Base-by-base conservation (phyloP, 2,797 vertebrate species). In the Megalops cyprinoides region DNA sequence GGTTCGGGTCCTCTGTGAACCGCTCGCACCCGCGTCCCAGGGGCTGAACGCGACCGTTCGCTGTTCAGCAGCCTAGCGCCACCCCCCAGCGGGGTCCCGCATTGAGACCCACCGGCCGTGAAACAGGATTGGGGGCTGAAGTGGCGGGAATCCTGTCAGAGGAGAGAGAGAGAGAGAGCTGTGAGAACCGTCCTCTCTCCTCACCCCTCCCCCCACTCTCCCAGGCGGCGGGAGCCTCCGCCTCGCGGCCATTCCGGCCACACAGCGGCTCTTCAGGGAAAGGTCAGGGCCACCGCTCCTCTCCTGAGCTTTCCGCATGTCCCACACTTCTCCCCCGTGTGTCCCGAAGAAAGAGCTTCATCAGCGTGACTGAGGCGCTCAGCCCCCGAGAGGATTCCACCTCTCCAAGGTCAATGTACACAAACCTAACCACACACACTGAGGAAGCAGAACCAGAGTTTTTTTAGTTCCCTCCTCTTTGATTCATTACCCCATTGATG, bases 61-160 rank as follows among this genome's bases (percentile, higher is more conserved):
- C n/a, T 44, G 2, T 39, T 48, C 39, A 77, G 10, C 51, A 49
- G 60, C 67, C 74, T 51, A 56, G 75, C 12, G 20, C 78, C 73
- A 46, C 77, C 76, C 75, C 67, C 80, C 80, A 84, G 77, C 82
- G 79, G 83, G 83, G 74, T 51, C 75, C 14, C 7, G 79, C 76
- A 85, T 85, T 88, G 79, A 88, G 80, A 82, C 25, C 76, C 84
- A 85, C 18, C 85, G 78, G 84, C 79, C 78, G 81, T 88, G 86
- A 89, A 88, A 86, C 84, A 84, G 82, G 82, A 84, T 83, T 85
- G 77, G 78, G 80, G 74, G 77, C 80, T n/a, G n/a, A 79, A 79
- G 78, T 87, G 88, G 86, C 81, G 84, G 85, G 86, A 86, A 88
- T 82, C 81, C 78, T 12, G 58, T 71, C 81, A 82, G 79, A 60